Evolutionary conservation across 2,888 invertebrate species (phyloP), one percentile per base, ranked within the genome.

Genomic region (Pyrrhia umbra): DNA sequence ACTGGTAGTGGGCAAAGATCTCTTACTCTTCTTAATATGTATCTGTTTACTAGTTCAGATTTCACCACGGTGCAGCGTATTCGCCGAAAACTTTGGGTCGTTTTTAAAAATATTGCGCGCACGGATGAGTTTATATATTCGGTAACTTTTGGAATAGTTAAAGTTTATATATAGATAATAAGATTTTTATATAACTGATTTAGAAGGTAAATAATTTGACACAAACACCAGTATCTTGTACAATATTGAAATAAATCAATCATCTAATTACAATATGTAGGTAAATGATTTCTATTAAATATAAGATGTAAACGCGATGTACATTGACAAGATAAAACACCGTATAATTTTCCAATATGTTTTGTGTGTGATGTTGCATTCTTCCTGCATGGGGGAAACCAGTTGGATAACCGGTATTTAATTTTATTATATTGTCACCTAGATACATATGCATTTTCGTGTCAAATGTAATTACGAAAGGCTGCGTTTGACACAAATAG

Each of bases 291-390:
- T 8, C n/a, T 20, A n/a, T 25, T 16, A 6, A 10, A 27, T 39
- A 5, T 43, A 43, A 18, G n/a, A 21, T 49, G 20, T 13, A 39
- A 39, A 25, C 13, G 3, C 21, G 13, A 47, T 15, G 23, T 21
- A 51, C 10, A 42, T 50, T 51, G 27, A 49, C 37, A 56, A 16
- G 37, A 16, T 42, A 46, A 49, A 18, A 21, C 42, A n/a, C 4
- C 1, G 68, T 52, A 73, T 73, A 68, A 73, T 58, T 67, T 57
- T 50, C 10, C 20, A 39, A 40, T 52, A 49, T 27, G 6, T 0
- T 23, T 21, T 6, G 20, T 43, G n/a, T 59, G 37, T 51, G 16
- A 8, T 56, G 23, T 51, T 43, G 52, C 21, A 23, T 15, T 49
- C 37, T 50, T 57, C 18, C 30, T 4, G 1, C 51, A 18, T 20